A percentile compares a stretch with the other conserved stretches of the same genome.
These are phyloP conservation scores for Parelbella ahira DNA, from an alignment of 2,888 invertebrate species.

Conservation along the genomic window DNA sequence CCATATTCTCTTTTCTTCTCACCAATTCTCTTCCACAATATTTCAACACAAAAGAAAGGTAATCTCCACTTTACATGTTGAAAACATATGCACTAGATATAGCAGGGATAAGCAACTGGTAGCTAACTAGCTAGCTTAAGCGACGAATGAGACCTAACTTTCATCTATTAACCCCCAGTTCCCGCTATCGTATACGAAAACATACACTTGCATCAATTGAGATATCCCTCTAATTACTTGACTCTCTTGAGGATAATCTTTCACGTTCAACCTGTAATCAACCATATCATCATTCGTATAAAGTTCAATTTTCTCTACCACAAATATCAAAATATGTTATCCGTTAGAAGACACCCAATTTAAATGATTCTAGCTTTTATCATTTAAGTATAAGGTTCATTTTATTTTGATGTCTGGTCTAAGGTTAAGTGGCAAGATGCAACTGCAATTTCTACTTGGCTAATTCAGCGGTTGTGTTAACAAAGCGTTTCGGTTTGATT, in stretches of 20 bases:
- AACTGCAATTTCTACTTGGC: constrained; percentile 14
- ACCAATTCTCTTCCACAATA: no score
- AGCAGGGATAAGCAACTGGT: no score
- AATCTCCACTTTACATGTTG: no score
- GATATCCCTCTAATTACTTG: constrained; percentile 19
- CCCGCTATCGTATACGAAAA: neutral
- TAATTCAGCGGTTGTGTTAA: constrained; percentile 22
- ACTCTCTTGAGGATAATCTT: constrained; percentile 12
- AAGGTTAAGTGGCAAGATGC: constrained; percentile 11
- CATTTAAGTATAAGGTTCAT: constrained; percentile 1
- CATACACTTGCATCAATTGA: constrained; percentile 1
- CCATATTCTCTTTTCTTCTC: no score
- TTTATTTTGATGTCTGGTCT: neutral
- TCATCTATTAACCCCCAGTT: neutral
- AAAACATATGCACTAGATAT: no score
- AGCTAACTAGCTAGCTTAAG: no score
- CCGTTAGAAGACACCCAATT: no score
- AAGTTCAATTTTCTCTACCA: neutral
- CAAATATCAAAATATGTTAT: neutral
- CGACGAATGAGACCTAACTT: neutral
- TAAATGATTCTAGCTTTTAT: no score
- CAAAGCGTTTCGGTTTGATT: constrained; percentile 21
- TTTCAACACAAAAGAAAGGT: no score
- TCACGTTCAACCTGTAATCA: neutral
- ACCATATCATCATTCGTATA: neutral